Evolutionary conservation across 64 coral and sea anemone species (phyloP), one percentile per base, ranked within the genome.

Genomic region (Montipora cactus): DNA sequence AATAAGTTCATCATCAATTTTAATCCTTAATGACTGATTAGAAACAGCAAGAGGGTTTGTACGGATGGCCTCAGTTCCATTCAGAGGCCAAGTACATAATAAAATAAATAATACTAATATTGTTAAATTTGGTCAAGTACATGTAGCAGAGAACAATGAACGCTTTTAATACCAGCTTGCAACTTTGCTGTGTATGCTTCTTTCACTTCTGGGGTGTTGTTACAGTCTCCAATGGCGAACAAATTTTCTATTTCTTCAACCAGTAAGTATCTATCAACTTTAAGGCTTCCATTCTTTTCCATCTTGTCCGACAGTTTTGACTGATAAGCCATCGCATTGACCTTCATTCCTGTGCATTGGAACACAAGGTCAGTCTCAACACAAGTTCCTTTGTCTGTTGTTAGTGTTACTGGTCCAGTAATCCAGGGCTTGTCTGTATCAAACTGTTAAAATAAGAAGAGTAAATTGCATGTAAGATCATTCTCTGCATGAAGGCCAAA

Each of bases 291-390:
- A 87, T 95, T 95, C 6, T 93, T 79, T 49, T 95, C 93, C 96
- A 98, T 98, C 80, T 92, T 98, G 80, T 98, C 96, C 8, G 96
- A 98, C 28, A 98, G 90, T 55, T 92, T 98, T 7, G 96, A 98
- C 49, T 90, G 93, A 59, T 98, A 98, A 47, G 94, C 91, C 49
- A 76, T 85, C 22, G 93, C 73, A 49, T 98, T 98, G 45, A 98
- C 90, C 37, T 92, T 91, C 44, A 95, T 69, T 79, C 96, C 96
- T 22, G 93, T 98, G 51, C 96, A 98, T 69, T 89, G 87, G 47
- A 98, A 87, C 5, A 98, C 78, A 18, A 98, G 47, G 67, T 98
- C 96, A 47, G 96, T 83, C 19, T 95, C 93, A 44, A 98, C 51
- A 15, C 77, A 88, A 14, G 93, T 98, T 45, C 87, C 96, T 78